Evolutionary conservation across 1,140 invertebrate genomes (phyloP).

Genomic region (Drosophila subpulchrella): DNA sequence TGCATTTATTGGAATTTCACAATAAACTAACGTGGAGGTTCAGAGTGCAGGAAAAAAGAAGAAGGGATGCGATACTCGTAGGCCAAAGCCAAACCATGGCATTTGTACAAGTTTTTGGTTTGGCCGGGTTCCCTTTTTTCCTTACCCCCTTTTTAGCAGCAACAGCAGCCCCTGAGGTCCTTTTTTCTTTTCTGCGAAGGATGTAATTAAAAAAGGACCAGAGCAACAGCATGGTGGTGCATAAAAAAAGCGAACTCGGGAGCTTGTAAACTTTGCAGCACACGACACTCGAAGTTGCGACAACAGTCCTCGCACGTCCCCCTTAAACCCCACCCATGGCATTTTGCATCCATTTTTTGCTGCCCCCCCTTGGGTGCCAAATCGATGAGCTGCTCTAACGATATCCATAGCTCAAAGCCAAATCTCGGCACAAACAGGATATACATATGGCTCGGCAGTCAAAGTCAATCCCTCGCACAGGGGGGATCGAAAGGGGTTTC

Average conservation of each 20-base stretch:
- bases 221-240: constrained; percentile 25
- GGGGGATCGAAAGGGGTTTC: background rate
- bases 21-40: constrained; percentile 63
- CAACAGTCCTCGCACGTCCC: constrained; percentile 2
- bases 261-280: constrained; percentile 50
- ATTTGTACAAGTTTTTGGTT: constrained; percentile 70
- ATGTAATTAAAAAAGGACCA: constrained; percentile 77
- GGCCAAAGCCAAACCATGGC: constrained; percentile 72
- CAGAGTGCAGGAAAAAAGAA: constrained; percentile 6
- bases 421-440: constrained; percentile 81
- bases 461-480: constrained; percentile 66
- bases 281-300: constrained; percentile 51
- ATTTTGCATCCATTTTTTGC: background rate
- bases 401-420: constrained; percentile 81
- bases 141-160: constrained; percentile 9
- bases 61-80: constrained; percentile 36
- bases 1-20: constrained; percentile 78
- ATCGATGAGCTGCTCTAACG: constrained; percentile 73
- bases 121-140: constrained; percentile 26
- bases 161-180: constrained; percentile 30
- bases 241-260: constrained; percentile 6
- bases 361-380: constrained; percentile 35
- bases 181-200: constrained; percentile 33
- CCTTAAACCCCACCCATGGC: background rate
- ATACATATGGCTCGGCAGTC: constrained; percentile 62